Evolutionary conservation across 2,797 vertebrate species (phyloP).

Genomic region (Heteromormyrus szaboi): DNA sequence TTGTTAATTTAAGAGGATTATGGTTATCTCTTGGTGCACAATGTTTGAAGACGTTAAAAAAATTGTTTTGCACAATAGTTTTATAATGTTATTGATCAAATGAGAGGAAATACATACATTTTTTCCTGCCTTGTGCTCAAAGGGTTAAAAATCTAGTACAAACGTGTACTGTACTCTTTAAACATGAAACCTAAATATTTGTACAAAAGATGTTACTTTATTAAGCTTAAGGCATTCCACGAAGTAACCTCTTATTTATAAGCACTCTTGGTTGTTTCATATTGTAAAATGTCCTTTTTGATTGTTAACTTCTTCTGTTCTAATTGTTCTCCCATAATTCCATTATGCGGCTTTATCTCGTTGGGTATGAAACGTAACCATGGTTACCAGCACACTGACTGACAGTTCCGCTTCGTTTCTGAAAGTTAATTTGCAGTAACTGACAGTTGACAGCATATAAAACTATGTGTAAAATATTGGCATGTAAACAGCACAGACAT

Average conservation of each 20-base stretch:
- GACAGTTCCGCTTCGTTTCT: constrained; percentile 88
- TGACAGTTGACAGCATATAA: constrained; percentile 92
- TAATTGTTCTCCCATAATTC: constrained; percentile 95
- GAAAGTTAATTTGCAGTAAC: constrained; percentile 98
- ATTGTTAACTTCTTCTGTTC: constrained; percentile 61
- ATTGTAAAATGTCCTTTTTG: constrained; percentile 82
- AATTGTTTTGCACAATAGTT: constrained; percentile 88
- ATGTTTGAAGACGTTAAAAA: constrained; percentile 68
- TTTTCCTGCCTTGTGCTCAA: constrained; percentile 88
- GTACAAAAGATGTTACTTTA: constrained; percentile 98
- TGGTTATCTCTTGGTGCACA: constrained; percentile 70
- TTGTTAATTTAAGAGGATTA: constrained; percentile 73
- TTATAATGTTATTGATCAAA: constrained; percentile 87
- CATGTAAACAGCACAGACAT: constrained; percentile 98
- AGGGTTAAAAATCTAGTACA: constrained; percentile 91
- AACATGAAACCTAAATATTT: constrained; percentile 83
- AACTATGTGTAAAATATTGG: constrained; percentile 91
- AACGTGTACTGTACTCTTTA: constrained; percentile 77
- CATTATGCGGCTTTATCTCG: constrained; percentile 93
- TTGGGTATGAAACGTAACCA: constrained; percentile 96
- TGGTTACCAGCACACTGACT: constrained; percentile 90
- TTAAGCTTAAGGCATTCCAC: constrained; percentile 77
- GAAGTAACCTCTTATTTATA: constrained; percentile 91
- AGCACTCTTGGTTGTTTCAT: constrained; percentile 84
- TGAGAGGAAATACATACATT: constrained; percentile 35